Percentiles rank a stretch among this genome's conserved stretches.
These are phyloP conservation scores for Monopterus albus DNA, from an alignment of 2,113 vertebrate genomes.

Conservation along the genomic window DNA sequence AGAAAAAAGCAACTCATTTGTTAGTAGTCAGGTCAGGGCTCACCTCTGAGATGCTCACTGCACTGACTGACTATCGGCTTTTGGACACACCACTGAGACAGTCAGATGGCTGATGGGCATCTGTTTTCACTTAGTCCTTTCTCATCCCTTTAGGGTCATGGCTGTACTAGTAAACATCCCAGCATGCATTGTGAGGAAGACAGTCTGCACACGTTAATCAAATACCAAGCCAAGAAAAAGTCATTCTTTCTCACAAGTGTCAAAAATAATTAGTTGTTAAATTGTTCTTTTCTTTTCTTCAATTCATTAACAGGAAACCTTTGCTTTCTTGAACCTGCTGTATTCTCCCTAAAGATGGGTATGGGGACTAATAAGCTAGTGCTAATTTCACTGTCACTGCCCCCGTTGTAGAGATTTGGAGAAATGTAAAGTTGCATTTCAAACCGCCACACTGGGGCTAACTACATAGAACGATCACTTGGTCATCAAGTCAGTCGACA, in stretches of 20 bases:
- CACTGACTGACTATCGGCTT: slow-evolving; percentile 26
- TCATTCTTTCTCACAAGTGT: slow-evolving; percentile 1
- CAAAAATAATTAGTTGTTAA: slow-evolving; percentile 6
- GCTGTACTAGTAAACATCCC: slow-evolving; percentile 7
- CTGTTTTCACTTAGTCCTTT: slow-evolving; percentile 47
- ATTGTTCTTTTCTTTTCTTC: not conserved
- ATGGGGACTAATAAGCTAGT: too few species aligned
- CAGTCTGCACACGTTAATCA: not conserved
- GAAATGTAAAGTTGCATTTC: too few species aligned
- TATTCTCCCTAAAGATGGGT: too few species aligned
- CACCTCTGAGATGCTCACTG: slow-evolving; percentile 39
- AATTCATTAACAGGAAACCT: too few species aligned
- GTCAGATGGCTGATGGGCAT: slow-evolving; percentile 32
- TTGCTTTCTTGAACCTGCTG: too few species aligned
- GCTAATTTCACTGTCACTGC: too few species aligned
- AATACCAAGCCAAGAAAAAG: slow-evolving; percentile 1
- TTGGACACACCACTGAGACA: slow-evolving; percentile 38
- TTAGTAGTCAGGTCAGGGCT: slow-evolving; percentile 31
- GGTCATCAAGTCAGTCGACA: too few species aligned
- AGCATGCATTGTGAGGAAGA: slow-evolving; percentile 17
- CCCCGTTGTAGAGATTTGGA: too few species aligned
- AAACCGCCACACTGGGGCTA: too few species aligned
- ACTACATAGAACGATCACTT: too few species aligned
- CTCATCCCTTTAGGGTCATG: slow-evolving; percentile 39
- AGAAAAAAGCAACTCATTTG: not conserved